Conservation (phyloP, 2,113 vertebrate genomes). For the Ifrita kowaldi region DNA sequence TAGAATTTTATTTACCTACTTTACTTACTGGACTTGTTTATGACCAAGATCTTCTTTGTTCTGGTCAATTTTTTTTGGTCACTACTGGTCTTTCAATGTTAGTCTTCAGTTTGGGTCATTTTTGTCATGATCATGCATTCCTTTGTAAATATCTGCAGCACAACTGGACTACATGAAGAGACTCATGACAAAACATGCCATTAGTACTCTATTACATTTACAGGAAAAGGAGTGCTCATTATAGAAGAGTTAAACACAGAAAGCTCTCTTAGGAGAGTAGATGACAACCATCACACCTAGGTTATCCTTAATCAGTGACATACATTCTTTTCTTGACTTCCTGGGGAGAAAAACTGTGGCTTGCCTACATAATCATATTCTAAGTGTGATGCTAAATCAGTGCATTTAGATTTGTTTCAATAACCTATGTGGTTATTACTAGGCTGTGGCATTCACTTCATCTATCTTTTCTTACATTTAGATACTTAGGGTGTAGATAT, state of each 20-base stretch:
- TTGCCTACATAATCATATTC: neutral
- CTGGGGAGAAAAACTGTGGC: neutral
- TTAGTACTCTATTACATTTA: neutral
- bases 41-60: neutral
- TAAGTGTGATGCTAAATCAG: neutral
- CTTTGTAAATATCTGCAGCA: neutral
- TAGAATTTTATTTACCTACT: neutral
- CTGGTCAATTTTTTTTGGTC: neutral
- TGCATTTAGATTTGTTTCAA: neutral
- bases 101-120: neutral
- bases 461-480: neutral
- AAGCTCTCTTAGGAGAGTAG: neutral
- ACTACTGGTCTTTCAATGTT: neutral
- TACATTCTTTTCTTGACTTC: neutral
- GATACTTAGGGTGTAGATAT: neutral
- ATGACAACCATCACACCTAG: neutral
- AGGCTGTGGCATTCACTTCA: neutral
- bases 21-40: neutral
- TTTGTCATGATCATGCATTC: neutral
- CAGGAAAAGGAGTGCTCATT: neutral
- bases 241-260: neutral
- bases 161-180: neutral
- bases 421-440: neutral
- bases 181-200: neutral
- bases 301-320: neutral